Conservation (phyloP, 2,797 vertebrate species). For the Meda fulgida region DNA sequence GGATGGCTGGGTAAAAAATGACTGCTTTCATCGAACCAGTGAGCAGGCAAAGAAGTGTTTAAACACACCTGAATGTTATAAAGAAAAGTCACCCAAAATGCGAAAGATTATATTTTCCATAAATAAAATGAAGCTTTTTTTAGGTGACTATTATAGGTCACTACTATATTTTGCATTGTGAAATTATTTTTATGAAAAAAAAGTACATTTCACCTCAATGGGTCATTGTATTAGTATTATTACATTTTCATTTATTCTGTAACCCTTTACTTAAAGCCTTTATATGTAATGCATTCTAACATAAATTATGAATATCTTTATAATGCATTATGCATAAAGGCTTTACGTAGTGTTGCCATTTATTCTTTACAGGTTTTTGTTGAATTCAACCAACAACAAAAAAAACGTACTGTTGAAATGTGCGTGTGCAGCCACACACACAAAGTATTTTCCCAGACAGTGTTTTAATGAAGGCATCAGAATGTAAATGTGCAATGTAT, state of each 20-base stretch:
- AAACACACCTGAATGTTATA: conserved; percentile 2
- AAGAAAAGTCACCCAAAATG: neutral
- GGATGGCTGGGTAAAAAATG: conserved; percentile 73
- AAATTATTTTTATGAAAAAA: neutral
- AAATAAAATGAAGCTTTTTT: neutral
- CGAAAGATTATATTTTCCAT: neutral
- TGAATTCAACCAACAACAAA: neutral
- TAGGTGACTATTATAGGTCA: neutral
- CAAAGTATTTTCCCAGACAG: neutral
- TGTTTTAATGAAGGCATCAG: conserved; percentile 13
- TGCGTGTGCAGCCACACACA: neutral
- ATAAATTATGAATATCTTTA: neutral
- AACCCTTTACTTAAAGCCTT: neutral
- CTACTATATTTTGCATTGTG: too few relatives aligned
- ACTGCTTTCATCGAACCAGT: conserved; percentile 62
- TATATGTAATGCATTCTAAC: neutral
- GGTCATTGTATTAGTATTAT: neutral
- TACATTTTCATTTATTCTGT: neutral
- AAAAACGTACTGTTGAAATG: neutral
- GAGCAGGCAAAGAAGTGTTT: conserved; percentile 63
- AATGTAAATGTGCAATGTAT: neutral
- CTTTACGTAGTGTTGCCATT: neutral
- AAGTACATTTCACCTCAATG: neutral
- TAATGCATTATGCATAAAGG: too few relatives aligned
- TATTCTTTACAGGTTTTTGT: neutral